These are phyloP conservation scores for Phymorhynchus buccinoides DNA, from an alignment of 1,140 invertebrate genomes.

Conservation along the genomic window DNA sequence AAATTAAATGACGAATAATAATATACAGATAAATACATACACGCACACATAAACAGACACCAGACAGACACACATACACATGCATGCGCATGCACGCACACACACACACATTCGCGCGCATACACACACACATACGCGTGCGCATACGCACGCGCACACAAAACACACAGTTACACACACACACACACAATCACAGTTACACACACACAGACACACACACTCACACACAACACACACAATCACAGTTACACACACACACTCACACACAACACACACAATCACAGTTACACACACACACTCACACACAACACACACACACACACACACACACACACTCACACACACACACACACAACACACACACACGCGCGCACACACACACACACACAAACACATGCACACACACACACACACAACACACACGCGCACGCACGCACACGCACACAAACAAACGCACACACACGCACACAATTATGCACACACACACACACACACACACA, in stretches of 20 bases:
- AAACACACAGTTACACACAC: background rate
- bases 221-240: background rate
- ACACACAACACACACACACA: conserved; percentile 15
- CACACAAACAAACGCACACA: too few relatives aligned
- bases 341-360: too few relatives aligned
- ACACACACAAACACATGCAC: too few relatives aligned
- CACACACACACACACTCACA: conserved; percentile 21
- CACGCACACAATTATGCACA: too few relatives aligned
- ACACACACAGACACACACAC: background rate
- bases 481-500: conserved; percentile 12
- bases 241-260: background rate
- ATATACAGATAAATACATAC: conserved; percentile 14
- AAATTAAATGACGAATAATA: background rate
- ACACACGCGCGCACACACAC: too few relatives aligned
- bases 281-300: background rate
- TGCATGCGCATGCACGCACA: conserved; percentile 3
- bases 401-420: too few relatives aligned
- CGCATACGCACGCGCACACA: conserved; percentile 13
- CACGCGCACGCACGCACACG: too few relatives aligned
- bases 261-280: background rate
- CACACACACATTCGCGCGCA: conserved; percentile 25
- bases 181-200: background rate
- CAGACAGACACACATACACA: background rate
- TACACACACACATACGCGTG: conserved; percentile 17
- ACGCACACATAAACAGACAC: background rate